phyloP scores from a whole-genome alignment of 2,113 vertebrate genomes.

The Dipodomys ordii region DNA sequence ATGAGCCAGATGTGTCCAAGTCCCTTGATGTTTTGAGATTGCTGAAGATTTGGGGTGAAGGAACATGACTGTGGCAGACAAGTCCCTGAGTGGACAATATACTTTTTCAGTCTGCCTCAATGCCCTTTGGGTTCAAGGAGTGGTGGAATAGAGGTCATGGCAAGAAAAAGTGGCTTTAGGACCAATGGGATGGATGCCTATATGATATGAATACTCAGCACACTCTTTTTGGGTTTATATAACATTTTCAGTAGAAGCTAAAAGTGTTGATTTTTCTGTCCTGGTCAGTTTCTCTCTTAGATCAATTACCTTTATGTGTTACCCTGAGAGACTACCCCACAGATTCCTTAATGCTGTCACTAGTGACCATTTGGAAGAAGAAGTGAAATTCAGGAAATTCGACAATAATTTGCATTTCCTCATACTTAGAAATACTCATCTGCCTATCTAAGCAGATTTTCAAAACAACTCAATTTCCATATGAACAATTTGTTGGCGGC shows the following conservation, averaged over 20 bases:
- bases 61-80: not conserved
- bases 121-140: not conserved
- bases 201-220: not conserved
- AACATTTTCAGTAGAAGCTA: slow-evolving; percentile 53
- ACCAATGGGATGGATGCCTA: not conserved
- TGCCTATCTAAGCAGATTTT: slow-evolving; percentile 65
- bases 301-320: slow-evolving; percentile 42
- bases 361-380: slow-evolving; percentile 27
- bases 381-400: slow-evolving; percentile 23
- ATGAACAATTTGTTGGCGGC: slow-evolving; percentile 46
- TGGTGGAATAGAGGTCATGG: not conserved
- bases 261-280: slow-evolving; percentile 21
- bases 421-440: slow-evolving; percentile 46
- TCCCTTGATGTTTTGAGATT: not conserved
- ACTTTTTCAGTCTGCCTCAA: not conserved
- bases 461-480: slow-evolving; percentile 61
- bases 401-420: slow-evolving; percentile 55
- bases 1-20: too few species aligned
- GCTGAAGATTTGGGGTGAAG: not conserved
- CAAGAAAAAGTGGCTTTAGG: not conserved
- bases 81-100: not conserved
- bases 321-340: slow-evolving; percentile 4
- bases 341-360: slow-evolving; percentile 35
- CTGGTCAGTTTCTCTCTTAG: slow-evolving; percentile 14
- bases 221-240: slow-evolving; percentile 24